Evolutionary conservation across 1,140 invertebrate genomes (phyloP).

Genomic region (Halictus rubicundus): DNA sequence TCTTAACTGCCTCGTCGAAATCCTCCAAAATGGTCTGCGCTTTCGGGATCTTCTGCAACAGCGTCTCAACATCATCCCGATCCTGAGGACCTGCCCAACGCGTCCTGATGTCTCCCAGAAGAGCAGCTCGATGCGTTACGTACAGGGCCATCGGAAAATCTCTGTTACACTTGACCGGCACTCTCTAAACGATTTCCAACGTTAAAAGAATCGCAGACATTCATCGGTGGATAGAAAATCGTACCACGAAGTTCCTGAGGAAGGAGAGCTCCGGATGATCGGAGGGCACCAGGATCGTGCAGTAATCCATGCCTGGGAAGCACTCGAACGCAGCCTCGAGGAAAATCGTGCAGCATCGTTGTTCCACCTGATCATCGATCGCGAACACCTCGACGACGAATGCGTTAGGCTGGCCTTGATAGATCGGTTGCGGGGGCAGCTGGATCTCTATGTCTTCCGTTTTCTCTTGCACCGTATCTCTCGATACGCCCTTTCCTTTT

Average conservation of each 20-base stretch:
- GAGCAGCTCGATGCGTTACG: slow-evolving; percentile 82
- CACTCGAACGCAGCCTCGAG: slow-evolving; percentile 84
- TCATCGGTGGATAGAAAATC: not conserved
- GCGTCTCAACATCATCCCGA: slow-evolving; percentile 41
- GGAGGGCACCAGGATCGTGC: slow-evolving; percentile 84
- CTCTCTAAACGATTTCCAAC: slow-evolving; percentile 74
- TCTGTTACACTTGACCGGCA: slow-evolving; percentile 81
- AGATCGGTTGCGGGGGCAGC: not conserved
- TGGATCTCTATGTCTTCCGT: not conserved
- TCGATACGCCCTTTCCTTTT: no score
- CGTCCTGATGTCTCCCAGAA: slow-evolving; percentile 76
- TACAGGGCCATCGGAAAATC: slow-evolving; percentile 84
- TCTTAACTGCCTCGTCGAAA: slow-evolving; percentile 50
- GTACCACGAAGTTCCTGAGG: slow-evolving; percentile 84
- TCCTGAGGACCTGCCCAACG: slow-evolving; percentile 60
- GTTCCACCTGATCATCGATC: slow-evolving; percentile 50
- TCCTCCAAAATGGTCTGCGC: slow-evolving; percentile 60
- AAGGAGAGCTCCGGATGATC: slow-evolving; percentile 82
- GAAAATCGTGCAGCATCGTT: slow-evolving; percentile 82
- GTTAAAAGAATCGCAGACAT: no score
- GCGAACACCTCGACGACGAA: slow-evolving; percentile 64
- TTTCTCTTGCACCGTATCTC: not conserved
- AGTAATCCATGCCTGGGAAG: slow-evolving; percentile 86
- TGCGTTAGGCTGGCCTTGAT: slow-evolving; percentile 48
- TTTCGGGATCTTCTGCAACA: slow-evolving; percentile 59